Conservation (phyloP, 2,888 invertebrate species). For the Exephanes ischioxanthus region DNA sequence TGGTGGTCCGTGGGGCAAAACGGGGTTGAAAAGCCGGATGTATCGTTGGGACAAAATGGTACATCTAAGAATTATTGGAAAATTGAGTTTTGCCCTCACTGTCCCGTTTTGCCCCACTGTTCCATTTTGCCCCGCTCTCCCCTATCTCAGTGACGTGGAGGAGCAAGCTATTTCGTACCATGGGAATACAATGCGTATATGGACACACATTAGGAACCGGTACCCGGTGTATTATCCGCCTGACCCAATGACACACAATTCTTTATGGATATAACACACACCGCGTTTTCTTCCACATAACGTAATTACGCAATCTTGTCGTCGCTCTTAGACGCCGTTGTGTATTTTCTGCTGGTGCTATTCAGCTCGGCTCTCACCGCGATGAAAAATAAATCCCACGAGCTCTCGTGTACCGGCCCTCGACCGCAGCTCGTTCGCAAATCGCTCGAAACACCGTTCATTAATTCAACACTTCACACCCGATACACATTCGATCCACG, state of each 20-base stretch:
- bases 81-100: no score
- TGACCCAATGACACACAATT: slow-evolving; percentile 65
- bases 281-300: slow-evolving; percentile 48
- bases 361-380: slow-evolving; percentile 48
- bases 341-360: slow-evolving; percentile 42
- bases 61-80: no score
- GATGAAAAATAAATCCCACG: slow-evolving; percentile 62
- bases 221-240: slow-evolving; percentile 37
- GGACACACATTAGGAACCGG: slow-evolving; percentile 29
- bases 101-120: no score
- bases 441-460: slow-evolving; percentile 12
- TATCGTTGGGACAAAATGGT: no score
- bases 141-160: background rate
- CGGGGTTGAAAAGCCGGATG: no score
- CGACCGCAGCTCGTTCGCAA: slow-evolving; percentile 19
- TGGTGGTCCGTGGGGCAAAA: no score
- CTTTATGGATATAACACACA: slow-evolving; percentile 56
- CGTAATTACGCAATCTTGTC: slow-evolving; percentile 54
- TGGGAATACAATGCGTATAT: slow-evolving; percentile 35
- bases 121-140: no score
- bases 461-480: background rate
- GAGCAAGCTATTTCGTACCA: background rate
- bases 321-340: slow-evolving; percentile 39
- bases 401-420: slow-evolving; percentile 1
- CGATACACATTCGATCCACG: background rate